Conservation (phyloP, 2,113 vertebrate species). For the Riparia riparia region DNA sequence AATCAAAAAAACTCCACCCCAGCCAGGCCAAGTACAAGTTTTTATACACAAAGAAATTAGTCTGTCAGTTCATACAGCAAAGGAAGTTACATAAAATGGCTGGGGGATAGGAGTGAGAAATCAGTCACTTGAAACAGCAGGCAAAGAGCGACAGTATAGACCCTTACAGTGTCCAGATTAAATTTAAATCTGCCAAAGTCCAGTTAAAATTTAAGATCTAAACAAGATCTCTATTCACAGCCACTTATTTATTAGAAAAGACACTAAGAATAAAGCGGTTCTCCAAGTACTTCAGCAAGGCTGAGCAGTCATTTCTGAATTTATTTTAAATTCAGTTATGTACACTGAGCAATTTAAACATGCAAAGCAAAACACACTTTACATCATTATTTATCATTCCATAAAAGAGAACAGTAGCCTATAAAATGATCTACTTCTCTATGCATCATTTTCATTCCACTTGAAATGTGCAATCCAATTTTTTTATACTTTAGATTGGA, state of each 20-base stretch:
- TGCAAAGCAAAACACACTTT: conserved; percentile 44
- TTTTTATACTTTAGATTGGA: conserved; percentile 38
- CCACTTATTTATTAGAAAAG: conserved; percentile 16
- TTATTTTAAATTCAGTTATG: conserved; percentile 43
- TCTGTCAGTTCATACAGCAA: not conserved
- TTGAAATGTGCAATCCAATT: not conserved
- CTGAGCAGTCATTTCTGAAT: not conserved
- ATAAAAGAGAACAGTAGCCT: conserved; percentile 42
- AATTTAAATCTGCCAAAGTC: conserved; percentile 21
- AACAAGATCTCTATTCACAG: conserved; percentile 12
- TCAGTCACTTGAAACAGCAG: not conserved
- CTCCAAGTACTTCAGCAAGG: not conserved
- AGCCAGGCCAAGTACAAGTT: not conserved
- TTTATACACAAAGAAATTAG: not conserved
- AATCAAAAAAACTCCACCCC: not conserved
- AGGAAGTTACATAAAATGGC: not conserved
- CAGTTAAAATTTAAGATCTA: conserved; percentile 31
- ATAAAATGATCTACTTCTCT: conserved; percentile 39
- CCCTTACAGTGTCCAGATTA: not conserved
- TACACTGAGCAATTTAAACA: conserved; percentile 24
- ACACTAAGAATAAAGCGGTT: conserved; percentile 12
- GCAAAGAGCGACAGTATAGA: not conserved
- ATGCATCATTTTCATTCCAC: conserved; percentile 28
- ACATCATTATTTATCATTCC: conserved; percentile 58
- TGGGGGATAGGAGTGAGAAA: not conserved